phyloP scores from a whole-genome alignment of 2,113 vertebrate species.

The Myotis yumanensis region DNA sequence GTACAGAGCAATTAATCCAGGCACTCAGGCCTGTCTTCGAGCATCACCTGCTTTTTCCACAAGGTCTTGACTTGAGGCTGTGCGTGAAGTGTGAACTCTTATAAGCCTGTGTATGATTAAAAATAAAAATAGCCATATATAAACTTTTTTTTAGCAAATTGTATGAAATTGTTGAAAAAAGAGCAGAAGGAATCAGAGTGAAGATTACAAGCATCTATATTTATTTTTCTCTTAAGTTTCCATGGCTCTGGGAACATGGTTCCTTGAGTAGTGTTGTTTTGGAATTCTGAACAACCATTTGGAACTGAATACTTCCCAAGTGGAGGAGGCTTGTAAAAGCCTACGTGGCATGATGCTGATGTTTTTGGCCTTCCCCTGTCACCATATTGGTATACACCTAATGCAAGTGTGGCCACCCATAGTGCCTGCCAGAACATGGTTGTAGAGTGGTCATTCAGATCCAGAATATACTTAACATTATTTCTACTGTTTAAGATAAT shows the following conservation, averaged over 20 bases:
- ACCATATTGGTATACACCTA: neutral
- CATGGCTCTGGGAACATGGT: neutral
- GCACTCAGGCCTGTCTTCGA: neutral
- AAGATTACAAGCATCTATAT: neutral
- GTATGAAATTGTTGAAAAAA: neutral
- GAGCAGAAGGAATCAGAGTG: neutral
- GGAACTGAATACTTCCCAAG: neutral
- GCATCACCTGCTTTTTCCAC: neutral
- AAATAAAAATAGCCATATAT: neutral
- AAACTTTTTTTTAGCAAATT: neutral
- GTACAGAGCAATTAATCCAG: neutral
- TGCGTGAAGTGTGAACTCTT: neutral
- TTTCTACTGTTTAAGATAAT: neutral
- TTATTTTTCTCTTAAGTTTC: constrained; percentile 19
- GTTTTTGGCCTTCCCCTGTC: neutral
- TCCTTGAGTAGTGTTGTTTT: neutral
- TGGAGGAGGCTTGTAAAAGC: neutral
- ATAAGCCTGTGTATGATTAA: neutral
- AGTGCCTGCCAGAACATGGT: neutral
- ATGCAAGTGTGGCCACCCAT: neutral
- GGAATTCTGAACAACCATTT: neutral
- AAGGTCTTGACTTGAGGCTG: neutral
- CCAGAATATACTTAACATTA: neutral
- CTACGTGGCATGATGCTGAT: neutral
- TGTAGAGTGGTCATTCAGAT: neutral